These are phyloP conservation scores for Poecile atricapillus DNA, from an alignment of 2,113 vertebrate species.

Conservation along the genomic window DNA sequence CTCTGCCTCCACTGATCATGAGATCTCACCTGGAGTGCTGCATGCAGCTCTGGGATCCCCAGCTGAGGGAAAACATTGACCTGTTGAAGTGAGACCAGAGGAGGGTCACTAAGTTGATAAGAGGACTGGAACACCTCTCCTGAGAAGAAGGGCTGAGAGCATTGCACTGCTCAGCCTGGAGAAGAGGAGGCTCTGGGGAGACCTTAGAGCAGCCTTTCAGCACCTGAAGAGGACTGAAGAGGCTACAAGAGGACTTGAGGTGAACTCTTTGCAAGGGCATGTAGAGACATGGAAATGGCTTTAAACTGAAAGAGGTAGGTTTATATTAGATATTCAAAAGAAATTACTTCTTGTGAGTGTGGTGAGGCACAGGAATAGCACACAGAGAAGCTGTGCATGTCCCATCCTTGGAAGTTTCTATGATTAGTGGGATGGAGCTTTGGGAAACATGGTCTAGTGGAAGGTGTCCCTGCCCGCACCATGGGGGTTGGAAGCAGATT, in stretches of 20 bases:
- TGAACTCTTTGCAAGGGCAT: background rate
- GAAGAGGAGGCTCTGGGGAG: background rate
- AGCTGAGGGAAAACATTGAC: background rate
- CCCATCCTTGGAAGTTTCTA: background rate
- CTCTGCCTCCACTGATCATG: background rate
- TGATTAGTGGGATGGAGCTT: background rate
- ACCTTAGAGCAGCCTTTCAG: background rate
- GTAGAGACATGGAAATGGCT: background rate
- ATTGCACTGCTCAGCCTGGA: rapidly evolving
- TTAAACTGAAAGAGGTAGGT: background rate
- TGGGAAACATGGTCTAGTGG: background rate
- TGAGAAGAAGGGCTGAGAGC: background rate
- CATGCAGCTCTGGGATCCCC: background rate
- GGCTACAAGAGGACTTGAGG: background rate
- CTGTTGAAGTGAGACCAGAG: background rate
- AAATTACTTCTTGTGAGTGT: background rate
- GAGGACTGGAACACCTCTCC: background rate
- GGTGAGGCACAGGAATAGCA: background rate
- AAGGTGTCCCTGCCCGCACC: background rate
- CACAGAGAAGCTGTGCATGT: background rate
- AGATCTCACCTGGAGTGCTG: background rate
- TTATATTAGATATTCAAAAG: background rate
- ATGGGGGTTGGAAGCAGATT: background rate
- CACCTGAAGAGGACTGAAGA: background rate
- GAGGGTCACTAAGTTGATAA: background rate